These are phyloP conservation scores for Lepus europaeus DNA, from an alignment of 2,113 vertebrate species.

Conservation along the genomic window DNA sequence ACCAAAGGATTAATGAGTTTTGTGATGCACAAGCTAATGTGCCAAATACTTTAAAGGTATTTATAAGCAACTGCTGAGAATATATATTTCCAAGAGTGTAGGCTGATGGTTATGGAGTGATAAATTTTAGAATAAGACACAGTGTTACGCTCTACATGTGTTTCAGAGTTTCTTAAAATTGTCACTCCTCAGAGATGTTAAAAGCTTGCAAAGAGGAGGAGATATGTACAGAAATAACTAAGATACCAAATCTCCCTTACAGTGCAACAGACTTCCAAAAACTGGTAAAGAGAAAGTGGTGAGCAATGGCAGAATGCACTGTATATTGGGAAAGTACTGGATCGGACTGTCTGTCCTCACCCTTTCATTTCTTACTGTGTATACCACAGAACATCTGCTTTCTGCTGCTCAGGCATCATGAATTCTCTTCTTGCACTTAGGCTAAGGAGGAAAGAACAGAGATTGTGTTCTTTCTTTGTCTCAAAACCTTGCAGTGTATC, in stretches of 20 bases:
- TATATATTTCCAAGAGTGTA: background rate
- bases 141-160: background rate
- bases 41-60: background rate
- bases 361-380: background rate
- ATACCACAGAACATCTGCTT: background rate
- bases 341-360: background rate
- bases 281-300: background rate
- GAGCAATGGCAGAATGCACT: background rate
- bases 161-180: background rate
- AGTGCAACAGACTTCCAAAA: background rate
- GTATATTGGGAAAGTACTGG: too few species aligned
- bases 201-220: background rate
- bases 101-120: background rate
- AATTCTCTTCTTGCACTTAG: background rate
- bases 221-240: background rate
- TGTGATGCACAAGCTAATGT: background rate
- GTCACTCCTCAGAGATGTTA: background rate
- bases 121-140: conserved; percentile 14
- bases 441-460: background rate
- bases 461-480: background rate
- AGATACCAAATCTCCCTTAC: background rate
- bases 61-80: background rate
- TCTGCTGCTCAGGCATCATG: background rate
- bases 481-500: conserved; percentile 18
- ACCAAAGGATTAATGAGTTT: background rate